These are phyloP conservation scores for Cephus pygmeus DNA, from an alignment of 2,888 invertebrate genomes.

Conservation along the genomic window DNA sequence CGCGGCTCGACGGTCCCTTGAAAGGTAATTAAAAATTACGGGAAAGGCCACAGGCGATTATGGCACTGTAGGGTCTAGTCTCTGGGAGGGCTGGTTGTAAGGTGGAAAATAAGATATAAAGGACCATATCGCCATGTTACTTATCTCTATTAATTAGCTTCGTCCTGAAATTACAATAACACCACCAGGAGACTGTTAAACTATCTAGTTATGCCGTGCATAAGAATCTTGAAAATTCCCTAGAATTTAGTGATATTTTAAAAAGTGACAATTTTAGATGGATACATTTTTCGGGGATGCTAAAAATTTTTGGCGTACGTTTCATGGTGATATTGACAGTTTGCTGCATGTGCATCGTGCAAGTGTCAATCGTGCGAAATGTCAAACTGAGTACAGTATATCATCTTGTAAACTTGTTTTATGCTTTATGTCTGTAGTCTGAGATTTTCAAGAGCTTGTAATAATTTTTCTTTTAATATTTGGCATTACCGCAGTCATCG, in stretches of 20 bases:
- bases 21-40: slow-evolving; percentile 43
- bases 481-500: background rate
- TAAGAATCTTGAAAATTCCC: background rate
- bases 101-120: background rate
- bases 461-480: background rate
- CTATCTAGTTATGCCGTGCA: background rate
- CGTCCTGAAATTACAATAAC: background rate
- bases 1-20: background rate
- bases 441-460: background rate
- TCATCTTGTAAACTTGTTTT: background rate
- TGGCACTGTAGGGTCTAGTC: background rate
- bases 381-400: background rate
- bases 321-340: background rate
- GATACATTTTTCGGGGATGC: background rate
- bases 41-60: slow-evolving; percentile 31
- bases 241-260: background rate
- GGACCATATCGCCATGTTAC: background rate
- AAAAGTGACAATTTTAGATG: background rate
- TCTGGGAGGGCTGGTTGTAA: background rate
- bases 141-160: slow-evolving; percentile 1
- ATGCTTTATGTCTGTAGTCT: background rate
- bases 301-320: background rate
- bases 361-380: background rate
- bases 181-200: background rate
- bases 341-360: background rate